Conservation (phyloP, 2,888 invertebrate genomes). For the Caenorhabditis panamensis region DNA sequence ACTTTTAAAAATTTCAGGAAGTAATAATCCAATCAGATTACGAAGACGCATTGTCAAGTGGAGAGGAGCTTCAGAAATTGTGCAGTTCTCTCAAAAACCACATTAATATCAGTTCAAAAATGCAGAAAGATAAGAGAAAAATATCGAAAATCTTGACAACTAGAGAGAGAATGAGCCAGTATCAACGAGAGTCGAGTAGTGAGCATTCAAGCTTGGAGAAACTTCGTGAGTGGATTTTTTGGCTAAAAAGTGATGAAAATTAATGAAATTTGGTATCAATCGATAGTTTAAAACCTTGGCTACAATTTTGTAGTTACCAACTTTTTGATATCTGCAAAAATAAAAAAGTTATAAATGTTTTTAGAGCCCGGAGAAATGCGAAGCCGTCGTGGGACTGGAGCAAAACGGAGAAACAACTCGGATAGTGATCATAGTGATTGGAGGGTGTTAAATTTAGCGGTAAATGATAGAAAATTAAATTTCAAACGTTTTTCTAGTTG, state of each 20-base stretch:
- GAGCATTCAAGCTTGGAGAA: slow-evolving; percentile 65
- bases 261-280: neutral
- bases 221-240: slow-evolving; percentile 28
- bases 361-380: slow-evolving; percentile 55
- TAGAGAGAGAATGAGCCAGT: slow-evolving; percentile 33
- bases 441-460: slow-evolving; percentile 52
- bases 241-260: neutral
- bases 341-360: neutral
- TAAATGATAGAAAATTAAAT: too few relatives aligned
- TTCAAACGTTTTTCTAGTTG: neutral
- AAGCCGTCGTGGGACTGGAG: slow-evolving; percentile 41
- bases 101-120: slow-evolving; percentile 23
- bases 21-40: slow-evolving; percentile 46
- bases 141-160: slow-evolving; percentile 24
- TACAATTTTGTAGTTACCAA: neutral
- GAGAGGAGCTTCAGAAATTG: slow-evolving; percentile 49
- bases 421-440: slow-evolving; percentile 59
- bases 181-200: slow-evolving; percentile 58
- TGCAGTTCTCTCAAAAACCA: slow-evolving; percentile 49
- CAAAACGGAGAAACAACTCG: slow-evolving; percentile 31
- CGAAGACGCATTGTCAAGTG: slow-evolving; percentile 60
- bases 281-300: neutral
- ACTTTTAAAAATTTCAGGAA: slow-evolving; percentile 29
- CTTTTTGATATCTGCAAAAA: neutral
- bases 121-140: slow-evolving; percentile 30